Base-by-base conservation (phyloP, 1,140 invertebrate genomes). In the Platyscapa corneri region DNA sequence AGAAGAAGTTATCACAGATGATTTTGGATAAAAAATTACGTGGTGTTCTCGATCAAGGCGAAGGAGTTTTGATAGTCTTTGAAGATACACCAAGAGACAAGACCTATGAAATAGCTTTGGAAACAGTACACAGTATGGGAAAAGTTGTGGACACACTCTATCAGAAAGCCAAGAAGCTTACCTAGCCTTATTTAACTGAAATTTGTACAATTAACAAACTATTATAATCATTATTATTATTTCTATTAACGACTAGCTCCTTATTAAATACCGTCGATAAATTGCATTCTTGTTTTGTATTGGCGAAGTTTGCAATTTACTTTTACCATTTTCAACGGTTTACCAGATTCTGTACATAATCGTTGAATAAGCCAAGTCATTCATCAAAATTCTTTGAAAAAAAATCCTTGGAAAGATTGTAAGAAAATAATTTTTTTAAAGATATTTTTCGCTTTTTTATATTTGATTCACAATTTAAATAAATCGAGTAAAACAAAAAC, bases 1-100 rank as follows among this genome's bases (percentile, higher is more conserved):
- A 99, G 92, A 99, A 99, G 93, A 99, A 99, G 94, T 93, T 99
- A 30, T 99, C 99, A 39, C 99, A 99, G 93, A 99, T 99, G 99
- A 99, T 99, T 91, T 94, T 99, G 90, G 99, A 99, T 93, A 98
- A 99, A 88, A 99, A 99, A 93, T 96, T 99, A 87, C 95, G 96
- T 94, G 98, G 99, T 32, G 99, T 99, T 88, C 94, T 99, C 75
- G 99, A 99, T 94, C 99, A 99, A 94, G 99, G 98, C 78, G 97
- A 98, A 93, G 99, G 97, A 86, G 98, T 99, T 23, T 94, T 99
- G 46, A 98, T 99, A 88, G 97, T 99, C 18, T 99, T 99, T 93
- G 99, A 99, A 93, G 97, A 98, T 90, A 97, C 96, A 76, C 95
- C 96, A n/a, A 95, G 97, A 67, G 99, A 99, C 91, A 98, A 99